Base-by-base conservation (phyloP, 2,888 invertebrate species). In the Catocala nupta region DNA sequence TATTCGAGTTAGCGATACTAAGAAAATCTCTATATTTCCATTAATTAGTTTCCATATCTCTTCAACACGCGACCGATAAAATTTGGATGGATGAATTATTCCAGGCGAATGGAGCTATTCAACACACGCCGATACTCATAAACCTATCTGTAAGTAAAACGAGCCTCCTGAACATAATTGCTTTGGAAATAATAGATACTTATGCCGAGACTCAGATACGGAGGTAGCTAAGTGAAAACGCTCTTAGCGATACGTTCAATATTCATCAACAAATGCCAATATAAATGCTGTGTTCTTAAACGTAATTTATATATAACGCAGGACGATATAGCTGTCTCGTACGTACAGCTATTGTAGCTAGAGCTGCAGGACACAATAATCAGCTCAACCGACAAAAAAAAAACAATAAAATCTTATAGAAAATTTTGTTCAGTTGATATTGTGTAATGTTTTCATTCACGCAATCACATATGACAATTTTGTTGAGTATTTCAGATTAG, bases 161-260 rank as follows among this genome's bases (percentile, higher is more conserved):
- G 82, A 78, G 61, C 54, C 78, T 54, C 75, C 90, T 91, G 92
- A 84, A 88, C 81, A 86, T 91, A 91, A 92, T 90, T 88, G 91
- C 84, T 80, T 85, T 80, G 83, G 83, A 84, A 84, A 87, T 89
- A 88, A 90, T 85, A 85, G 82, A 85, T 84, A 85, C 86, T 84
- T 85, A 78, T 81, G 79, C 73, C 71, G 70, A 69, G 71, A 78
- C 78, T 81, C 72, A 80, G 75, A 78, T 70, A 77, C 70, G 75
- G 75, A 55, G 45, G 52, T 39, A 42, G 73, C 75, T 75, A 78
- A 82, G 79, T 81, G 80, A 78, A 73, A 75, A 80, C 70, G 74
- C 74, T 82, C 75, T 75, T 64, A 74, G 71, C 59, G 66, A 71
- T 77, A 70, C 81, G 82, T 83, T 89, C 83, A 86, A 87, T 88